Conservation (phyloP, 2,113 vertebrate genomes). For the Addax nasomaculatus region DNA sequence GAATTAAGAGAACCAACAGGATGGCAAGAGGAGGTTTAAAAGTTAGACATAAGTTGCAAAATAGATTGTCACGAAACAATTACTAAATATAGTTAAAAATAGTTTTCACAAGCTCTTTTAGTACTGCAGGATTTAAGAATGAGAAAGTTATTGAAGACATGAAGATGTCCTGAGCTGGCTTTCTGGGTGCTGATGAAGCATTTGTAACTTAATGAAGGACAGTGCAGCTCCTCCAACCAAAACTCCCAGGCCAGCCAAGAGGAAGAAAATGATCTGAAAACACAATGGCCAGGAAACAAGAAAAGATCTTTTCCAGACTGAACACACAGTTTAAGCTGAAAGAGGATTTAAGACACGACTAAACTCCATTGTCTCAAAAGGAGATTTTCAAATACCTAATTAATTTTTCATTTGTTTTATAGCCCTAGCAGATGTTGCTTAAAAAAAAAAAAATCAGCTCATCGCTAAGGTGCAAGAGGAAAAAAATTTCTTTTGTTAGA, state of each 20-base stretch:
- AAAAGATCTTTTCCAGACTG: conserved; percentile 53
- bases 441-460: not conserved
- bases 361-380: conserved; percentile 60
- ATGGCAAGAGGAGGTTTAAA: not conserved
- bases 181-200: not conserved
- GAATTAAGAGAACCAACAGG: not conserved
- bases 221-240: conserved; percentile 8
- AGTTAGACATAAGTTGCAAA: not conserved
- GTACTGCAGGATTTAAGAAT: not conserved
- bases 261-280: conserved; percentile 54
- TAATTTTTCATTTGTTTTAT: conserved; percentile 71
- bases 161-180: not conserved
- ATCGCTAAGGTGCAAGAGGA: not conserved
- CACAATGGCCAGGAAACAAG: conserved; percentile 50
- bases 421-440: conserved; percentile 40
- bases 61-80: not conserved
- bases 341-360: conserved; percentile 50
- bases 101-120: not conserved
- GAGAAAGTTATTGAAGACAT: not conserved
- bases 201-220: not conserved
- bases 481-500: not conserved
- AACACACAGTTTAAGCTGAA: conserved; percentile 38
- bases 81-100: not conserved
- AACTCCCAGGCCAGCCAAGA: conserved; percentile 22
- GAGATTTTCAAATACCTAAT: conserved; percentile 59